A percentile compares a stretch with the other conserved stretches of the same genome.
phyloP scores from a whole-genome alignment of 2,113 vertebrate genomes.

The Glaucomys volans region DNA sequence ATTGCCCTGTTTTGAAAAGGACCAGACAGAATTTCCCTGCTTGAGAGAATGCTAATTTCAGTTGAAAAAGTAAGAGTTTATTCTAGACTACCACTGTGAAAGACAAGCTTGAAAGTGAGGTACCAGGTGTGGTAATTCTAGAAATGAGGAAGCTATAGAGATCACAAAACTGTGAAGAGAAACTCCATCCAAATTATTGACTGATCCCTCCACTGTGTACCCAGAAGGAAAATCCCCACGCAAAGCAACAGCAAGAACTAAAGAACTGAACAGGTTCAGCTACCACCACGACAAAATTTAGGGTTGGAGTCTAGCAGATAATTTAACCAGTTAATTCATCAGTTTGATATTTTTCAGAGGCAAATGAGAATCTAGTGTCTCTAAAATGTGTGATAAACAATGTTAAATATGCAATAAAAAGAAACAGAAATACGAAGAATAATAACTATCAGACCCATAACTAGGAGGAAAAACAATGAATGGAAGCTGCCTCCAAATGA shows the following conservation, averaged over 20 bases:
- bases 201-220: not conserved
- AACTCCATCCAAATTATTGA: not conserved
- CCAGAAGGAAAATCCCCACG: not conserved
- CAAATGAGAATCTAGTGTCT: not conserved
- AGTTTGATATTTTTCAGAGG: not conserved
- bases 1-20: not conserved
- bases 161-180: not conserved
- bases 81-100: slow-evolving; percentile 3
- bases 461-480: not conserved
- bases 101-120: not conserved
- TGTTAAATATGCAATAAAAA: not conserved
- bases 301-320: not conserved
- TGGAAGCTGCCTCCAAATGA: not conserved
- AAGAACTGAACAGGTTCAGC: not conserved
- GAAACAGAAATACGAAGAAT: not conserved
- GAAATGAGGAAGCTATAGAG: not conserved
- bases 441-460: not conserved
- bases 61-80: not conserved
- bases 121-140: not conserved
- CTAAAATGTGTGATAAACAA: not conserved
- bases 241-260: not conserved
- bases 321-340: not conserved
- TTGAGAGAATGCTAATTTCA: not conserved
- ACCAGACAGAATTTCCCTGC: not conserved
- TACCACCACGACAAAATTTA: not conserved